phyloP scores from a whole-genome alignment of 2,113 vertebrate species.

The Gasterosteus nipponicus region DNA sequence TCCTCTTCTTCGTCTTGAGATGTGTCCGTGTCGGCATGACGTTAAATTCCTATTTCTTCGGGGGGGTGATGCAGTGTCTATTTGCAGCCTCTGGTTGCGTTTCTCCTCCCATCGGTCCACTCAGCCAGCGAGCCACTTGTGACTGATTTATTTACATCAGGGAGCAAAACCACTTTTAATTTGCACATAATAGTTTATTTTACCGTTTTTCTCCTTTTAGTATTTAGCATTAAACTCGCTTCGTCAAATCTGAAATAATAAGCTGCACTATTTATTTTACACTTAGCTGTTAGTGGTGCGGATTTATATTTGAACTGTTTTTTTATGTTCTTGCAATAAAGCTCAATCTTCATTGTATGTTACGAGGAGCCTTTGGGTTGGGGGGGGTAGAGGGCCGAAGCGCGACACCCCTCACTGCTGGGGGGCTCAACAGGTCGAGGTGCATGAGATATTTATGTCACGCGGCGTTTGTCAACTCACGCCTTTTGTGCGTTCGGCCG shows the following conservation, averaged over 20 bases:
- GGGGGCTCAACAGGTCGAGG: slow-evolving; percentile 33
- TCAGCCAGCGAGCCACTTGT: background rate
- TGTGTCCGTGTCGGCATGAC: slow-evolving; percentile 13
- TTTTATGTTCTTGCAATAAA: no score
- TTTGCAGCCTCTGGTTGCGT: slow-evolving; percentile 4
- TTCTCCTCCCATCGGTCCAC: background rate
- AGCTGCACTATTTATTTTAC: no score
- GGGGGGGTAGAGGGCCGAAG: slow-evolving; percentile 41
- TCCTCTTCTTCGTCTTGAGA: background rate
- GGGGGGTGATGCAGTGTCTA: slow-evolving; percentile 1
- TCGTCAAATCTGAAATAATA: background rate
- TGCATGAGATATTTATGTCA: slow-evolving; percentile 67
- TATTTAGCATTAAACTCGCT: no score
- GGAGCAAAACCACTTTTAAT: no score
- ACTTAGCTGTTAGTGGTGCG: no score
- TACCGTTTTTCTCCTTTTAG: no score
- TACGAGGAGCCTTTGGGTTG: slow-evolving; percentile 21
- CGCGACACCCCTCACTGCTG: slow-evolving; percentile 47
- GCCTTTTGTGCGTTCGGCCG: slow-evolving; percentile 36
- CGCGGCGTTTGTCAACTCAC: slow-evolving; percentile 54
- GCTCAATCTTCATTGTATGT: no score
- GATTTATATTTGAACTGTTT: no score
- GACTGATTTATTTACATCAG: background rate
- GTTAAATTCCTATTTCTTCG: background rate
- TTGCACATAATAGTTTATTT: no score